Conservation (phyloP, 2,113 vertebrate species). For the Ariopsis seemanni region DNA sequence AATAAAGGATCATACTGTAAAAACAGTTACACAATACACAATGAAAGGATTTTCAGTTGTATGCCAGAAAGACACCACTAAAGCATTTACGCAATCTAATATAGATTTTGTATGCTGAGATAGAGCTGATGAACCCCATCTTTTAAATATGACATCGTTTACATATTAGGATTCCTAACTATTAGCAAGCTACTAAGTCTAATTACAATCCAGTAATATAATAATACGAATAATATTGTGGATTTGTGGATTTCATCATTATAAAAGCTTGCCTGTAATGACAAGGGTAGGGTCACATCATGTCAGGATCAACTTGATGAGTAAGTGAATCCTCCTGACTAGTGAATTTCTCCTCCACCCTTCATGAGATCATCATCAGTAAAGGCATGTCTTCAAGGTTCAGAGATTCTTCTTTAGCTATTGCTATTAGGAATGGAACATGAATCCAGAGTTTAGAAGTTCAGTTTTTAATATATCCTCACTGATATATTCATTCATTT, state of each 20-base stretch:
- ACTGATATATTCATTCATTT: too few relatives aligned
- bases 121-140: neutral
- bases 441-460: too few relatives aligned
- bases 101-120: neutral
- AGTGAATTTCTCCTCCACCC: neutral
- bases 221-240: neutral
- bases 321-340: too few relatives aligned
- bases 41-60: neutral
- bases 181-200: neutral
- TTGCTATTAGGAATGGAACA: too few relatives aligned
- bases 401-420: neutral
- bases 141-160: neutral
- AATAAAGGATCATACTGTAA: neutral
- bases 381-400: neutral
- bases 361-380: neutral
- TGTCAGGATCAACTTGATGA: neutral
- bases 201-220: neutral
- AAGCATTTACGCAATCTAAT: too few relatives aligned
- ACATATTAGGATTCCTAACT: neutral
- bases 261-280: neutral
- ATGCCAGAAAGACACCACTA: neutral
- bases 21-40: neutral
- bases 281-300: neutral
- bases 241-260: neutral
- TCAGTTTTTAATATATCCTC: too few relatives aligned